Conservation (phyloP, 2,113 vertebrate species). For the Malurus alboscapulatus region DNA sequence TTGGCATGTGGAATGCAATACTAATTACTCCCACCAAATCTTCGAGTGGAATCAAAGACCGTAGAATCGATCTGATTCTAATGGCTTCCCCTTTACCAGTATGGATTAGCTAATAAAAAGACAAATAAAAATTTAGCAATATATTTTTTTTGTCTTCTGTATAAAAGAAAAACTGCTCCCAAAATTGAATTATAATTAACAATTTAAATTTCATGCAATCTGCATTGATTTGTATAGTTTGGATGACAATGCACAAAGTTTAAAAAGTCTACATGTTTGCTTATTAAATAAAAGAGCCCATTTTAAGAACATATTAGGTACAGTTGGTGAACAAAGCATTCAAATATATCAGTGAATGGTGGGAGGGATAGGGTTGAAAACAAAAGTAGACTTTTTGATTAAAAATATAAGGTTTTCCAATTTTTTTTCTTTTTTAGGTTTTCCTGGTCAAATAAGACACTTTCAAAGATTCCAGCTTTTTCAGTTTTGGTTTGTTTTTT, state of each 20-base stretch:
- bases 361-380: rapidly evolving
- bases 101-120: conserved; percentile 84
- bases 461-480: background rate
- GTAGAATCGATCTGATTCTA: conserved; percentile 92
- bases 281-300: background rate
- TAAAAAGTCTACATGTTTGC: background rate
- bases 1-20: conserved; percentile 93
- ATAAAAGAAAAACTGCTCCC: background rate
- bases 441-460: background rate
- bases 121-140: background rate
- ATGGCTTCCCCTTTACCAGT: conserved; percentile 96
- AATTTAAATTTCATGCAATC: background rate
- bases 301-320: background rate
- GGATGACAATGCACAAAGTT: background rate
- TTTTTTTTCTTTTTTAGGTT: too few species aligned
- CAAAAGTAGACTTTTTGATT: background rate
- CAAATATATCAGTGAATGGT: background rate
- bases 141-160: background rate
- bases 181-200: background rate
- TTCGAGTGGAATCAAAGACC: conserved; percentile 91
- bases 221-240: background rate
- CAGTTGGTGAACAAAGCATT: background rate
- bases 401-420: background rate
- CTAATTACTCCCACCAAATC: conserved; percentile 96
- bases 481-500: background rate